These are phyloP conservation scores for Willowsia nigromaculata DNA, from an alignment of 2,888 invertebrate species.

Conservation along the genomic window DNA sequence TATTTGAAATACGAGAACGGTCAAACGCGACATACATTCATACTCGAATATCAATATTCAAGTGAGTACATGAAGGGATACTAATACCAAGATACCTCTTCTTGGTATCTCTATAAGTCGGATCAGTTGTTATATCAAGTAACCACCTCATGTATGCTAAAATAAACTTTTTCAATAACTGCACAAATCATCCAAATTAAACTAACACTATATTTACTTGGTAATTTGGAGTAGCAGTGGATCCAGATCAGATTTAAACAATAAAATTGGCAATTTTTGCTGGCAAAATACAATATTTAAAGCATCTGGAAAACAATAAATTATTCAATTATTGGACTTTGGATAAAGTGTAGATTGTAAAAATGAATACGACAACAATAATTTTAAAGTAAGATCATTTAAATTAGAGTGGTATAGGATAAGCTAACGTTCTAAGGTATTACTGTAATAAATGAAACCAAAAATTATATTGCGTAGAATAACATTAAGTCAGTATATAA, in stretches of 20 bases:
- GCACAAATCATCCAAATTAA: constrained; percentile 25
- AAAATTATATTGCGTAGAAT: neutral
- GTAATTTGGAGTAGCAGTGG: neutral
- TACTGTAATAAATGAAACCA: neutral
- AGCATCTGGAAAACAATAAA: constrained; percentile 53
- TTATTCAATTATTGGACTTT: constrained; percentile 33
- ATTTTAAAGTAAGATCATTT: neutral
- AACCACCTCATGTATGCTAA: neutral
- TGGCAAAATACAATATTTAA: neutral
- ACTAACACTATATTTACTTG: neutral
- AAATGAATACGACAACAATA: constrained; percentile 31
- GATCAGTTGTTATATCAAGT: neutral
- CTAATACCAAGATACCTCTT: too few species aligned
- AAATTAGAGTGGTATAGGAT: neutral
- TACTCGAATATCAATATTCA: too few species aligned
- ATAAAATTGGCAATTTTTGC: constrained; percentile 19
- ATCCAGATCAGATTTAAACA: constrained; percentile 19
- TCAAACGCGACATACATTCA: neutral
- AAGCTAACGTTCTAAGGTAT: neutral
- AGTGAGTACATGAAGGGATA: too few species aligned
- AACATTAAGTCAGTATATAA: neutral
- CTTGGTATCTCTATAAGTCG: too few species aligned
- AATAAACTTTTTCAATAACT: neutral
- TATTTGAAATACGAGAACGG: neutral
- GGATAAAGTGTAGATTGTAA: neutral